A percentile compares a stretch with the other conserved stretches of the same genome.
phyloP scores from a whole-genome alignment of 2,888 invertebrate species.

The Megamerina dolium region DNA sequence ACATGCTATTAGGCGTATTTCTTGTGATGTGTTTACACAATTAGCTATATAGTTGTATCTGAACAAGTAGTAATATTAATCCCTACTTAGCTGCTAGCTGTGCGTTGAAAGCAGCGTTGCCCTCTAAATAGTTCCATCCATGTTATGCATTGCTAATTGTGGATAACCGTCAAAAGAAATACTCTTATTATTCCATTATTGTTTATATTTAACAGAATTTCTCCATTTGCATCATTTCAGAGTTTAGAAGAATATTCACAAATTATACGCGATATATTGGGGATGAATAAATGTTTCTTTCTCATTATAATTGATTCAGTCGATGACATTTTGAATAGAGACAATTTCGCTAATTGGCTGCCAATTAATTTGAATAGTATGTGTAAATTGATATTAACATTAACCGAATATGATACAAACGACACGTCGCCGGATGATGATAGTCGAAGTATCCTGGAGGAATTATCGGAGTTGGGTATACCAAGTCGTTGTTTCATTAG shows the following conservation, averaged over 20 bases:
- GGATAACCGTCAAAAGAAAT: too few species aligned
- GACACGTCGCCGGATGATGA: slow-evolving; percentile 14
- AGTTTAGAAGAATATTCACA: slow-evolving; percentile 66
- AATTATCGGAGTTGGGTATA: slow-evolving; percentile 35
- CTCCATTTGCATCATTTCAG: slow-evolving; percentile 44
- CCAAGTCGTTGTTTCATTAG: slow-evolving; percentile 41
- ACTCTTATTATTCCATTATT: background rate
- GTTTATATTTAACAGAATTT: background rate
- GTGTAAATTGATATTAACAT: slow-evolving; percentile 69
- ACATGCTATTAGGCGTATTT: too few species aligned
- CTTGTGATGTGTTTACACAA: too few species aligned
- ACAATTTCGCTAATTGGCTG: slow-evolving; percentile 67
- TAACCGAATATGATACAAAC: slow-evolving; percentile 28
- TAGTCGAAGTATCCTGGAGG: slow-evolving; percentile 19
- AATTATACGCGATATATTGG: slow-evolving; percentile 50
- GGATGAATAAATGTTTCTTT: slow-evolving; percentile 52
- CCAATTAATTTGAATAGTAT: slow-evolving; percentile 66
- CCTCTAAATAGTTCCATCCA: too few species aligned
- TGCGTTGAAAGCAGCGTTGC: too few species aligned
- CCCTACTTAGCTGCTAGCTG: too few species aligned
- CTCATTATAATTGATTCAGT: slow-evolving; percentile 73
- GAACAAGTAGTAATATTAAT: too few species aligned
- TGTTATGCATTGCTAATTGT: too few species aligned
- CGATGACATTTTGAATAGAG: slow-evolving; percentile 52
- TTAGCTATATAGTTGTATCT: too few species aligned